Conservation (phyloP, 2,797 vertebrate species). For the Lophius americanus region DNA sequence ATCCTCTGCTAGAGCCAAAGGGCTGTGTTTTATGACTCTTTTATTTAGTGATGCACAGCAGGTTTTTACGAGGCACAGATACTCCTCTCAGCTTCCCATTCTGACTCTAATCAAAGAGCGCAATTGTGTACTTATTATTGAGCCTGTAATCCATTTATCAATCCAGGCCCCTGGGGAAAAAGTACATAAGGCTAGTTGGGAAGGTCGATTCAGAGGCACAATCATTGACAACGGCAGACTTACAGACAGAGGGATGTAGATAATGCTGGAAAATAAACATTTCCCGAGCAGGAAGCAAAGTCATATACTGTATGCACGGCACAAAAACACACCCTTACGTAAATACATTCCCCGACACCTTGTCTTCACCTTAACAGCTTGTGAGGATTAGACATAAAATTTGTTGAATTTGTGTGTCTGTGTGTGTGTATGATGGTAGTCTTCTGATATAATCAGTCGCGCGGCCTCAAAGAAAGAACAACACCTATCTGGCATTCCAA, state of each 20-base stretch:
- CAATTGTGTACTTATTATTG: conserved; percentile 60
- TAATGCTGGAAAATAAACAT: conserved; percentile 20
- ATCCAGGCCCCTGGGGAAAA: conserved; percentile 35
- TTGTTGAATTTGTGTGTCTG: conserved; percentile 42
- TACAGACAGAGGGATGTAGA: conserved; percentile 27
- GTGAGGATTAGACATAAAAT: conserved; percentile 56
- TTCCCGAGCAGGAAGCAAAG: conserved; percentile 21
- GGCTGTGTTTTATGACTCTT: conserved; percentile 67
- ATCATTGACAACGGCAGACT: conserved; percentile 44
- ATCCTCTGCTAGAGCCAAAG: conserved; percentile 53
- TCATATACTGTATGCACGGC: not conserved
- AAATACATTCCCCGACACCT: conserved; percentile 39
- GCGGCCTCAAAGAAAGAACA: conserved; percentile 9
- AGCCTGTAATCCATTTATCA: conserved; percentile 69
- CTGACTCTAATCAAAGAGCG: conserved; percentile 66
- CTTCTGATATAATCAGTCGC: conserved; percentile 31
- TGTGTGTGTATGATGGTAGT: conserved; percentile 34
- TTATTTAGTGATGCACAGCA: conserved; percentile 64
- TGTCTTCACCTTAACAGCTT: conserved; percentile 51
- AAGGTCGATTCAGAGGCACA: conserved; percentile 39
- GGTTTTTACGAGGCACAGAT: conserved; percentile 47
- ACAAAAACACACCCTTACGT: conserved; percentile 7
- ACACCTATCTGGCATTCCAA: conserved; percentile 53
- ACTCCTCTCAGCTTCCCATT: conserved; percentile 41
- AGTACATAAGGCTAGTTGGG: conserved; percentile 41